Percentiles rank a stretch among this genome's conserved stretches.
phyloP scores from a whole-genome alignment of 2,797 vertebrate species.

The Lagorchestes hirsutus region DNA sequence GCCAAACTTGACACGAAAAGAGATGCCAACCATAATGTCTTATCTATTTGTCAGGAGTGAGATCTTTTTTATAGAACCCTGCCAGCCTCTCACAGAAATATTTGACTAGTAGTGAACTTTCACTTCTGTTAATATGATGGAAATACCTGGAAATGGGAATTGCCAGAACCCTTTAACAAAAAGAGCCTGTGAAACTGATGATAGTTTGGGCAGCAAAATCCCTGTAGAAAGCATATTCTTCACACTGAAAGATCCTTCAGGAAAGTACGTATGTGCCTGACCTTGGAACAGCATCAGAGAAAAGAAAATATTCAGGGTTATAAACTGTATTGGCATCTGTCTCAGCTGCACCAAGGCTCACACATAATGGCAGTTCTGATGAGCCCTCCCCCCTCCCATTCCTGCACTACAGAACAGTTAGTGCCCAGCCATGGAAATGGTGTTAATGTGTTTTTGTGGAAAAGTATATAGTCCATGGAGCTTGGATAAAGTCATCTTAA shows the following conservation, averaged over 20 bases:
- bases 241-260: conserved; percentile 86
- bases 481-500: conserved; percentile 75
- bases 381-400: background rate
- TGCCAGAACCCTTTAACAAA: conserved; percentile 91
- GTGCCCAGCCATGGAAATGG: conserved; percentile 80
- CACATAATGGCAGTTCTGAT: conserved; percentile 71
- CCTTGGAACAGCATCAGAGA: conserved; percentile 84
- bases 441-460: conserved; percentile 82
- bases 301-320: conserved; percentile 82
- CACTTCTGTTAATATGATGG: conserved; percentile 90
- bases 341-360: conserved; percentile 72
- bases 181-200: conserved; percentile 87
- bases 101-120: conserved; percentile 87
- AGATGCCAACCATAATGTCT: conserved; percentile 75
- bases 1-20: conserved; percentile 82
- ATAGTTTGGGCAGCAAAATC: conserved; percentile 86
- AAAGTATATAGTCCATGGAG: conserved; percentile 76
- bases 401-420: conserved; percentile 77
- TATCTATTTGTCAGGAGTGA: conserved; percentile 80
- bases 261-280: conserved; percentile 84
- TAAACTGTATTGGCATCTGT: conserved; percentile 82
- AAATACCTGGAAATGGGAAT: conserved; percentile 90
- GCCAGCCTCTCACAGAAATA: conserved; percentile 82
- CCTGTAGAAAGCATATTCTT: conserved; percentile 86
- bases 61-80: conserved; percentile 83